Evolutionary conservation across 2,113 vertebrate species (phyloP).

Genomic region (Odontesthes bonariensis): DNA sequence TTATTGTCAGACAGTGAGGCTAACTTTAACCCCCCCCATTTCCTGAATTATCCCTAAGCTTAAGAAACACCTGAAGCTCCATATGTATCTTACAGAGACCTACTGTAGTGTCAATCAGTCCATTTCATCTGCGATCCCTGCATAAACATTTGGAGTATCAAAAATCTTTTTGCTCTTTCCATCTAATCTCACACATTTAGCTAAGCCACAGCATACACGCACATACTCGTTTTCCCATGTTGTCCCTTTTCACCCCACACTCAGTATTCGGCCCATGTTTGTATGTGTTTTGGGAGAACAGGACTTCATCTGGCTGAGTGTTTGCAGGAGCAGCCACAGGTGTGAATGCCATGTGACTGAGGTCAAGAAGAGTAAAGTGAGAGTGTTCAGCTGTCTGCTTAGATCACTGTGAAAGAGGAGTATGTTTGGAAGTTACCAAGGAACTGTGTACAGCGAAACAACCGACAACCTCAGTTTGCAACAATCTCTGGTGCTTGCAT

Average conservation of each 20-base stretch:
- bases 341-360: conserved; percentile 80
- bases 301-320: conserved; percentile 28
- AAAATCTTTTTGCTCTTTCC: no score
- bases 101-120: no score
- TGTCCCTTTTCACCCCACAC: no score
- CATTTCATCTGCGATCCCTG: no score
- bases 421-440: conserved; percentile 58
- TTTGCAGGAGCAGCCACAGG: conserved; percentile 74
- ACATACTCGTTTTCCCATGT: no score
- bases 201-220: no score
- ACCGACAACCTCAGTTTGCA: conserved; percentile 58
- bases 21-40: not conserved
- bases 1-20: not conserved
- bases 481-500: conserved; percentile 25
- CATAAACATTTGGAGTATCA: no score
- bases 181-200: no score
- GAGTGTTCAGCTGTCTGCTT: conserved; percentile 83
- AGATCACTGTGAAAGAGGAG: conserved; percentile 76
- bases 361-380: conserved; percentile 82
- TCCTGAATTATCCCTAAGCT: not conserved
- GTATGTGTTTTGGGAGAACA: conserved; percentile 34
- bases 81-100: no score
- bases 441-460: conserved; percentile 52
- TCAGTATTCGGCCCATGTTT: conserved; percentile 8
- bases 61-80: not conserved